Evolutionary conservation across 2,888 invertebrate species (phyloP).

Genomic region (Synergus japonicus): DNA sequence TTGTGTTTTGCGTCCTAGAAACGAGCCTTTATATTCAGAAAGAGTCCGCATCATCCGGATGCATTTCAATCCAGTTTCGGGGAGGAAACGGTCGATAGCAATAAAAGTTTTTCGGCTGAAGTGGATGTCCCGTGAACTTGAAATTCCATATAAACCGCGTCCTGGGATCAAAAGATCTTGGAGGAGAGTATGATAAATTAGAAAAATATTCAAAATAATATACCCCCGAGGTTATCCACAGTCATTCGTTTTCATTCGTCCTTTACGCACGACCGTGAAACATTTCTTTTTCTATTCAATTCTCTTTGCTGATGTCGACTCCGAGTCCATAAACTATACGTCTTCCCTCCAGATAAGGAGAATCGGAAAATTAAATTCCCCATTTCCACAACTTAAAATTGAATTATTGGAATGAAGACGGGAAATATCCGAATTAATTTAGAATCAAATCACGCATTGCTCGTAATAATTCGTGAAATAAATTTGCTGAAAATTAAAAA

Average conservation of each 20-base stretch:
- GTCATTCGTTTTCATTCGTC: not conserved
- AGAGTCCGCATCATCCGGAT: conserved; percentile 51
- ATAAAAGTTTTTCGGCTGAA: conserved; percentile 50
- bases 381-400: not conserved
- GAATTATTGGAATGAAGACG: not conserved
- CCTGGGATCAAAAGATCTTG: conserved; percentile 14
- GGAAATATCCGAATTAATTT: not conserved
- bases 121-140: conserved; percentile 43
- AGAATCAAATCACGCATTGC: not conserved
- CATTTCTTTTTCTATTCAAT: conserved; percentile 2
- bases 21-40: conserved; percentile 51
- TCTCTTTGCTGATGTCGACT: not conserved
- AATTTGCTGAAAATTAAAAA: no score
- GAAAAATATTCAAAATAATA: conserved; percentile 39
- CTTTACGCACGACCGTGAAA: not conserved
- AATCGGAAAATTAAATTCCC: not conserved
- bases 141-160: conserved; percentile 46
- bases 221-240: not conserved
- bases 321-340: not conserved
- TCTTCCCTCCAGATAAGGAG: not conserved
- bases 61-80: conserved; percentile 52
- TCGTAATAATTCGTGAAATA: no score
- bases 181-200: conserved; percentile 46
- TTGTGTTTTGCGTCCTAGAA: conserved; percentile 29
- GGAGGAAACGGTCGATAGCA: conserved; percentile 48